Evolutionary conservation across 1,140 invertebrate genomes (phyloP), one percentile per base, ranked within the genome.

Genomic region (Heliconius congener): DNA sequence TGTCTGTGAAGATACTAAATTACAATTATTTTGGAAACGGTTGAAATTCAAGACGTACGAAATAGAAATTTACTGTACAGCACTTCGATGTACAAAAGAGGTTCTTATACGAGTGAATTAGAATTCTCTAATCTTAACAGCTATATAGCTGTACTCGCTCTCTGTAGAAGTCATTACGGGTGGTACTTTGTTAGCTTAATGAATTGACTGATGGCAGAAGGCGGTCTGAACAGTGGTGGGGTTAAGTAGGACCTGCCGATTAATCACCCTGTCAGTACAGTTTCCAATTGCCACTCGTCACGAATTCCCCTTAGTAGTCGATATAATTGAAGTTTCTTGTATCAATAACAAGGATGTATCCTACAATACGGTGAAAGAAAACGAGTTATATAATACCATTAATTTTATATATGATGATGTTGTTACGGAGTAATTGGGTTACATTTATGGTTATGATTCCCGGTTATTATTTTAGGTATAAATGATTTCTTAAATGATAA

Each of bases 171-270:
- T 93, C 91, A 89, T 93, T 94, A 94, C 91, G 82, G 85, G 80
- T 87, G 84, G 89, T 91, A 93, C 91, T 94, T 91, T 93, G 91
- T 93, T 91, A 90, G 87, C 87, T 90, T 94, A 94, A 93, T 93
- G 92, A 93, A 93, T 94, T 92, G 92, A 94, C 91, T 91, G 92
- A 94, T 93, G 92, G 88, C 87, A 88, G 84, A 89, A 87, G 87
- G 82, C 88, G 87, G 86, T 87, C 86, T 89, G 86, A 91, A 90
- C 89, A 90, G 85, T 90, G 90, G 89, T 91, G 87, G 92, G 91
- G 91, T 93, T 94, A 92, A 94, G 91, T 91, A 91, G 87, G 85
- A 90, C 85, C 85, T 88, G 84, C 90, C 91, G 91, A 94, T 94
- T 92, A 92, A 94, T 93, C 91, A 92, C 87, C 87, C 88, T 92